A percentile compares a stretch with the other conserved stretches of the same genome.
phyloP scores from a whole-genome alignment of 2,797 vertebrate genomes.

The Orientallactaga sibirica region DNA sequence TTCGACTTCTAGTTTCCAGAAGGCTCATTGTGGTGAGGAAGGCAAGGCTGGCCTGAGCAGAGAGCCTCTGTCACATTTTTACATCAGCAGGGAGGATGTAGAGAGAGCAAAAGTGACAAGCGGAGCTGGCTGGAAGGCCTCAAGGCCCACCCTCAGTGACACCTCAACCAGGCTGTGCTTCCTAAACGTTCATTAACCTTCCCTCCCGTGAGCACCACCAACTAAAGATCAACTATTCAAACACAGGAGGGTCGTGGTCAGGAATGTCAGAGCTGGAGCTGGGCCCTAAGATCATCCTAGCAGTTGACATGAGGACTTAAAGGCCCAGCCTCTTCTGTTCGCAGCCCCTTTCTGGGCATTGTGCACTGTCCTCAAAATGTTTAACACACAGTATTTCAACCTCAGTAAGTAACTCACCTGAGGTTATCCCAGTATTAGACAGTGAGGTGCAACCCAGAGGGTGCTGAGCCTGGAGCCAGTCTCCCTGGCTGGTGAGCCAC shows the following conservation, averaged over 20 bases:
- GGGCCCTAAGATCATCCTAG: neutral
- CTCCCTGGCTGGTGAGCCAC: accelerated
- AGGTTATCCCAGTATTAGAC: neutral
- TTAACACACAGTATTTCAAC: neutral
- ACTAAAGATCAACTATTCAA: no score
- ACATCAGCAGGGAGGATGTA: no score
- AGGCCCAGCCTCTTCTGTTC: neutral
- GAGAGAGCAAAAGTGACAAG: no score
- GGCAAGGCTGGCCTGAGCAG: no score
- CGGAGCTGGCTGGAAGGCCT: no score
- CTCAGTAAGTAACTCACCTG: neutral
- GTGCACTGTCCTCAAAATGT: neutral
- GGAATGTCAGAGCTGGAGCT: neutral
- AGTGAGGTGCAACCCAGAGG: neutral
- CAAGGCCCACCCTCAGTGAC: no score
- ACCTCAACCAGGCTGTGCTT: no score
- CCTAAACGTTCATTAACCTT: no score
- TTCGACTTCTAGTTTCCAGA: no score
- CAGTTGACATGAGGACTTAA: neutral
- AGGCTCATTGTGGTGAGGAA: no score
- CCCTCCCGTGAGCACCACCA: no score
- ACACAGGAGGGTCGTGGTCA: neutral
- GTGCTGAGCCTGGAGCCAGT: neutral
- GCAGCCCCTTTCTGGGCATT: neutral
- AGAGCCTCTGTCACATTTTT: no score